Percentiles rank a stretch among this genome's conserved stretches.
Evolutionary conservation across 2,797 vertebrate species (phyloP).

Genomic region (Hylomyscus alleni): DNA sequence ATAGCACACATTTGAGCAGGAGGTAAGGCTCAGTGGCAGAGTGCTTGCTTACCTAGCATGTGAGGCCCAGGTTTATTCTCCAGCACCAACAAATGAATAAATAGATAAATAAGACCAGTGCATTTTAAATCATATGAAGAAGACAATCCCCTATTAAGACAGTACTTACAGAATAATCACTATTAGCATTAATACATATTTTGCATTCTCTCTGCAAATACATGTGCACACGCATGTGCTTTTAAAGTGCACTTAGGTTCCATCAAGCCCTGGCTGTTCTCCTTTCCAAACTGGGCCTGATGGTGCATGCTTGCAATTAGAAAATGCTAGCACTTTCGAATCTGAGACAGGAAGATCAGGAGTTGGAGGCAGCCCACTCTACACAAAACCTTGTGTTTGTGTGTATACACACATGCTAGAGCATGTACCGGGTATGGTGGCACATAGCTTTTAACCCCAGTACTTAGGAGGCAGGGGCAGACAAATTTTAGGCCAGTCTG

Average conservation of each 20-base stretch:
- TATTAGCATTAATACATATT: slow-evolving; percentile 24
- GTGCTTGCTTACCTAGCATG: neutral
- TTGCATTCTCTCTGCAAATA: slow-evolving; percentile 25
- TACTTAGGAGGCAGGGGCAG: neutral
- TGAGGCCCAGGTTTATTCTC: neutral
- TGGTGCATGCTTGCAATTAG: neutral
- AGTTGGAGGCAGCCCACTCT: neutral
- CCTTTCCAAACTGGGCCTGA: neutral
- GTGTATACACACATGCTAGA: neutral
- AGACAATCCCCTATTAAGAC: neutral
- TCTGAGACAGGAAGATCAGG: neutral
- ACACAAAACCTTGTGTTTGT: neutral
- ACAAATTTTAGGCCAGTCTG: neutral
- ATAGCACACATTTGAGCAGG: neutral
- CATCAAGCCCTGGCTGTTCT: slow-evolving; percentile 23
- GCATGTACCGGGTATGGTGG: neutral
- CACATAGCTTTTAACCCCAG: neutral
- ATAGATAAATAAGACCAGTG: neutral
- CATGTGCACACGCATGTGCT: neutral
- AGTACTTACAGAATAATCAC: neutral
- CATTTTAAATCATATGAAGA: neutral
- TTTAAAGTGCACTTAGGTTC: slow-evolving; percentile 36
- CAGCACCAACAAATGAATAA: neutral
- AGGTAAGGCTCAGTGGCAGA: neutral
- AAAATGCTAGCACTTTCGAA: neutral